Evolutionary conservation across 1,140 invertebrate genomes (phyloP).

Genomic region (Tribolium madens): DNA sequence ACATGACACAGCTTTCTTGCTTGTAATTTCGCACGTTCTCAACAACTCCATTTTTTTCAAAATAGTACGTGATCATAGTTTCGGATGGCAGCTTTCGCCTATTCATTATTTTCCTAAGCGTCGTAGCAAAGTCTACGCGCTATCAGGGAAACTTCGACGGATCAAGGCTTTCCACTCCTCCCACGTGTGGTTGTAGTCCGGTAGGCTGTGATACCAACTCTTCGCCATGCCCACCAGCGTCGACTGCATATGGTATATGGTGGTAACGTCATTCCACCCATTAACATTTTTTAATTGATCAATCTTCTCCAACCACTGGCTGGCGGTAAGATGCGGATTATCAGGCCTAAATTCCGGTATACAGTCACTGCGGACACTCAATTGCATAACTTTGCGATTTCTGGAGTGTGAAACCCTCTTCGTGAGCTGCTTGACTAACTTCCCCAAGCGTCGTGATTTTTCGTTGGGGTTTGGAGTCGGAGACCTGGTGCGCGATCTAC

Average conservation of each 20-base stretch:
- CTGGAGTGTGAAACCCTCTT: too few relatives aligned
- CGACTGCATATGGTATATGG: slow-evolving; percentile 1
- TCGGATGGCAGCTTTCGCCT: neutral
- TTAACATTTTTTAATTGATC: too few relatives aligned
- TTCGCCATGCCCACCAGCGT: slow-evolving; percentile 11
- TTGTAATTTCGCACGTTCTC: slow-evolving; percentile 29
- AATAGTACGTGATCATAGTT: slow-evolving; percentile 45
- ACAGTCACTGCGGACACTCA: too few relatives aligned
- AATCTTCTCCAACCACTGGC: too few relatives aligned
- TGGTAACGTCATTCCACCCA: too few relatives aligned
- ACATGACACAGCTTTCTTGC: slow-evolving; percentile 40
- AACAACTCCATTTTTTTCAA: slow-evolving; percentile 44
- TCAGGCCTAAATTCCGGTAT: too few relatives aligned
- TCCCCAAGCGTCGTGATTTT: too few relatives aligned
- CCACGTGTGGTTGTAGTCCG: neutral
- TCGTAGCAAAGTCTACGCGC: neutral
- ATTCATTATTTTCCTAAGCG: neutral
- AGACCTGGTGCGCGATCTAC: too few relatives aligned
- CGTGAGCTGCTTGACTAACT: too few relatives aligned
- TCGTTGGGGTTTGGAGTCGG: too few relatives aligned
- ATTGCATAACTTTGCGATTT: too few relatives aligned
- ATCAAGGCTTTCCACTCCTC: neutral
- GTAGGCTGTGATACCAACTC: slow-evolving; percentile 32
- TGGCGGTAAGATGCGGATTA: too few relatives aligned
- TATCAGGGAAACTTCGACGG: neutral